A percentile compares a stretch with the other conserved stretches of the same genome.
Evolutionary conservation across 2,888 invertebrate genomes (phyloP).

Genomic region (Hymenopus coronatus): DNA sequence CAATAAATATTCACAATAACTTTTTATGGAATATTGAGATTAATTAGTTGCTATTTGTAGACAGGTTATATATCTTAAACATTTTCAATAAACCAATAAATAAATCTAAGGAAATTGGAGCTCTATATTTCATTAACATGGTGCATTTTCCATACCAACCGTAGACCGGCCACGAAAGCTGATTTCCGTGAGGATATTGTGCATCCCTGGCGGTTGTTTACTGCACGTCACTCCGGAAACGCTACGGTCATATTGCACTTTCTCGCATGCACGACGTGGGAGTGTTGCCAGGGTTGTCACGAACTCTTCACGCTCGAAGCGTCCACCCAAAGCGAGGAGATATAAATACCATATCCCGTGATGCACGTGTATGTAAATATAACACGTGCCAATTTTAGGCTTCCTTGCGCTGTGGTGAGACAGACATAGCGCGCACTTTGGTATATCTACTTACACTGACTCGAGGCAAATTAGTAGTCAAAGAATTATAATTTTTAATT

Average conservation of each 20-base stretch:
- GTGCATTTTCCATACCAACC: too few species aligned
- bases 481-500: too few species aligned
- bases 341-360: not conserved
- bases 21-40: too few species aligned
- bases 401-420: not conserved
- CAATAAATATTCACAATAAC: too few species aligned
- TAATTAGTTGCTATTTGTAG: too few species aligned
- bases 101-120: too few species aligned
- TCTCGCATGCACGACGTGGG: not conserved
- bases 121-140: too few species aligned
- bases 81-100: too few species aligned
- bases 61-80: too few species aligned
- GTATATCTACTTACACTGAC: too few species aligned
- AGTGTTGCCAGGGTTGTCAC: not conserved
- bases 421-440: not conserved
- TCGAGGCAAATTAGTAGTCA: too few species aligned
- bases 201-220: not conserved
- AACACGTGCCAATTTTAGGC: not conserved
- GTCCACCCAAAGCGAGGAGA: not conserved
- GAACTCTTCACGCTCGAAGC: not conserved
- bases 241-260: not conserved
- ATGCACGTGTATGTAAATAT: not conserved
- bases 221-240: not conserved
- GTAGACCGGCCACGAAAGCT: too few species aligned
- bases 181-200: not conserved